Evolutionary conservation across 2,113 vertebrate genomes (phyloP).

Genomic region (Spermophilus dauricus): DNA sequence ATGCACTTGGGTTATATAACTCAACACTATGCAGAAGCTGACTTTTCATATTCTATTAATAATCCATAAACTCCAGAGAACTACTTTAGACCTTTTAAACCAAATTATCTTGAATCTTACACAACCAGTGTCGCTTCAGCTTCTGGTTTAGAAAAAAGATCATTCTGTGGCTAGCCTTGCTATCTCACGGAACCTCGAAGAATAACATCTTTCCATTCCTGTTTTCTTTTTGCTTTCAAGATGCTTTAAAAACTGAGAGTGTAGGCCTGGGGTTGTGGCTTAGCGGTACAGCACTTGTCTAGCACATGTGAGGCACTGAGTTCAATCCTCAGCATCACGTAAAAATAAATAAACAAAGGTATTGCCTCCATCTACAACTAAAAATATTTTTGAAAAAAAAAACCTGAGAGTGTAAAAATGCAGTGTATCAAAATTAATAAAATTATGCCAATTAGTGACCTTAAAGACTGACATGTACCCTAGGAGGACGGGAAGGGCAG

Average conservation of each 20-base stretch:
- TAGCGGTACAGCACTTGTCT: too few species aligned
- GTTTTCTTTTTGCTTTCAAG: constrained; percentile 48
- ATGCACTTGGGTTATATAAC: constrained; percentile 63
- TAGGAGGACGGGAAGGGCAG: neutral
- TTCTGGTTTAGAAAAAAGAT: constrained; percentile 50
- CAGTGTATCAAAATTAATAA: too few species aligned
- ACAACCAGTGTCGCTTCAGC: constrained; percentile 61
- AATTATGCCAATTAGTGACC: neutral
- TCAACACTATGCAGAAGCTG: constrained; percentile 68
- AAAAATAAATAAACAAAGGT: too few species aligned
- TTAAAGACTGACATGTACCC: neutral
- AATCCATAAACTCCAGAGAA: constrained; percentile 76
- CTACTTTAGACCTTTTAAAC: constrained; percentile 66
- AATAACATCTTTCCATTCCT: neutral
- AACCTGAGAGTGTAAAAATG: too few species aligned
- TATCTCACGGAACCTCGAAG: constrained; percentile 42
- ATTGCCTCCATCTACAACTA: too few species aligned
- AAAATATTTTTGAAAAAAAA: too few species aligned
- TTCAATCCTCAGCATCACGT: too few species aligned
- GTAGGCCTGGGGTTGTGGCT: neutral
- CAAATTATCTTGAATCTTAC: constrained; percentile 69
- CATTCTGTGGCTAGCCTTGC: neutral
- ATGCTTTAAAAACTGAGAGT: constrained; percentile 41
- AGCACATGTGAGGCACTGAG: too few species aligned
- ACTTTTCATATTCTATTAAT: constrained; percentile 73